Percentiles rank a stretch among this genome's conserved stretches.
Conservation (phyloP, 2,888 invertebrate genomes). For the Lobophora halterata region DNA sequence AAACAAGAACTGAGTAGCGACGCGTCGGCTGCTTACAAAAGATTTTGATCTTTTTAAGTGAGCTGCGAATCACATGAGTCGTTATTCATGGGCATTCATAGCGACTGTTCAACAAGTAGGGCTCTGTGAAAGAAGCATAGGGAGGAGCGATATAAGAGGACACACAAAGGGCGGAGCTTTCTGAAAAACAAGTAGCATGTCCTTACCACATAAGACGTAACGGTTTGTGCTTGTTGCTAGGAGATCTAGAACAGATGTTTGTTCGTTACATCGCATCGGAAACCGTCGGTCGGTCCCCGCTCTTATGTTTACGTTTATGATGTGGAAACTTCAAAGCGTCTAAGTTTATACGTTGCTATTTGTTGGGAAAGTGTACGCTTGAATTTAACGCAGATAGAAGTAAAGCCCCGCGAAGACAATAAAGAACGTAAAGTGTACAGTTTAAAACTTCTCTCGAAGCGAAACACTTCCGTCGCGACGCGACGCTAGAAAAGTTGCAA, state of each 20-base stretch:
- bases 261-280: slow-evolving; percentile 47
- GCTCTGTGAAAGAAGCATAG: slow-evolving; percentile 63
- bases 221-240: slow-evolving; percentile 65
- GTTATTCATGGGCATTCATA: slow-evolving; percentile 59
- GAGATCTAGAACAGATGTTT: slow-evolving; percentile 59
- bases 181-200: slow-evolving; percentile 68
- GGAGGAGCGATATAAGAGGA: slow-evolving; percentile 71
- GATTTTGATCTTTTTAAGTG: slow-evolving; percentile 39
- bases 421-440: slow-evolving; percentile 73
- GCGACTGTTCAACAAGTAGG: slow-evolving; percentile 67
- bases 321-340: slow-evolving; percentile 46
- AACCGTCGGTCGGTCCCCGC: slow-evolving; percentile 34
- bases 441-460: slow-evolving; percentile 68
- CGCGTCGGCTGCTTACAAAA: slow-evolving; percentile 36
- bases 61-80: slow-evolving; percentile 58
- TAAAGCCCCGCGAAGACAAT: slow-evolving; percentile 64
- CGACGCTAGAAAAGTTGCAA: slow-evolving; percentile 67
- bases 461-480: slow-evolving; percentile 58
- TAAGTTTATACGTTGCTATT: slow-evolving; percentile 51
- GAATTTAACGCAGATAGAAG: slow-evolving; percentile 62
- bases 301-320: slow-evolving; percentile 37
- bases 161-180: slow-evolving; percentile 67
- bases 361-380: slow-evolving; percentile 56
- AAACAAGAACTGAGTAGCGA: slow-evolving; percentile 27
- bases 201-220: slow-evolving; percentile 63